phyloP scores from a whole-genome alignment of 2,113 vertebrate genomes.

The Zosterops borbonicus region DNA sequence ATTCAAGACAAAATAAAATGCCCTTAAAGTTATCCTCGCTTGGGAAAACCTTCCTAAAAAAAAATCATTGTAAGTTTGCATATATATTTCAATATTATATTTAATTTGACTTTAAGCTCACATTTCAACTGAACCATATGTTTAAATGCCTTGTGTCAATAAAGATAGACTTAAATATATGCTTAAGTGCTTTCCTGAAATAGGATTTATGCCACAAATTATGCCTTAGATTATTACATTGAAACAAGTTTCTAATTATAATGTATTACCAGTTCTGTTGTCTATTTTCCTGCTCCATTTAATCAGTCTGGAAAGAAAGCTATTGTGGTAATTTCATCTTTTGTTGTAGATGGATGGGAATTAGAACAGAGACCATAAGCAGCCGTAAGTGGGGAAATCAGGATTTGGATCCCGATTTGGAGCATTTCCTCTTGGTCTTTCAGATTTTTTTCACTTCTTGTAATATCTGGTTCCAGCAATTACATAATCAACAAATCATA shows the following conservation, averaged over 20 bases:
- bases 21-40: not conserved
- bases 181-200: slow-evolving; percentile 15
- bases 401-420: not conserved
- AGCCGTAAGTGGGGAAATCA: not conserved
- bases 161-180: not conserved
- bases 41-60: not conserved
- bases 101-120: not conserved
- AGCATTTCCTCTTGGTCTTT: not conserved
- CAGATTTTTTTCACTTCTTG: not conserved
- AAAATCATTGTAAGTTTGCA: not conserved
- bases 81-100: not conserved
- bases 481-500: not conserved
- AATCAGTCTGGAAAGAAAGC: slow-evolving; percentile 33
- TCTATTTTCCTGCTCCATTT: slow-evolving; percentile 48
- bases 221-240: slow-evolving; percentile 11
- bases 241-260: slow-evolving; percentile 23
- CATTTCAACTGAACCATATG: not conserved
- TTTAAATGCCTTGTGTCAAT: not conserved
- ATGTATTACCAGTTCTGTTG: slow-evolving; percentile 13
- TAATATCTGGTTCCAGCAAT: not conserved
- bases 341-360: slow-evolving; percentile 19
- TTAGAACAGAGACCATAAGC: not conserved
- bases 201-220: not conserved
- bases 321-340: slow-evolving; percentile 36
- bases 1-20: not conserved